Evolutionary conservation across 2,888 invertebrate genomes (phyloP), one percentile per base, ranked within the genome.

Genomic region (Calameuta idolon): DNA sequence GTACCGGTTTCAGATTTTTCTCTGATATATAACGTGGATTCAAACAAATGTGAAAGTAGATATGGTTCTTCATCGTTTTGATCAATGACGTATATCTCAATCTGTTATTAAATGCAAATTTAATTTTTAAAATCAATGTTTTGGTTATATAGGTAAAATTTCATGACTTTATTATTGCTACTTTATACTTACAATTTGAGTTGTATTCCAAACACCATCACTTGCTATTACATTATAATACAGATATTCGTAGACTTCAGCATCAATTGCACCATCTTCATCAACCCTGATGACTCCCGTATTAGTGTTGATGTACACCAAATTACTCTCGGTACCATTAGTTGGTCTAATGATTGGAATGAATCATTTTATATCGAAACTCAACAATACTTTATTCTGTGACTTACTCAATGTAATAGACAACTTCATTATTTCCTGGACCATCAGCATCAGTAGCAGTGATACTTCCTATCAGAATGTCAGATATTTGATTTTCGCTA

Each of bases 361-460:
- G 35, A 76, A 73, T 69, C 11, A 69, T 71, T 71, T 5, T 12
- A 15, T 74, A 23, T 12, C 9, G 4, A 34, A 30, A 34, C 12
- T 74, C 3, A 30, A 34, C 31, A 69, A 40, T 73, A 73, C 71
- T n/a, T 15, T 23, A 23, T 74, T 35, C 34, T 33, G 0, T 33
- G 4, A 11, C 68, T 92, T 83, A 94, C 94, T 83, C 84, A 76
- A 95, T 92, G 4, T 90, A 90, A 88, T 94, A 95, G 5, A 92
- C 92, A 40, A 95, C 92, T 86, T 92, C 92, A 88, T 94, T 94
- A 87, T 93, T 93, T 3, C 93, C 92, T 0, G 93, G 93, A 0
- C 94, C 94, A 88, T 95, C 95, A 77, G 92, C 92, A 89, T 95
- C 95, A 0, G 92, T 93, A 9, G 95, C 95, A 55, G 91, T 90